Base-by-base conservation (phyloP, 2,797 vertebrate species). In the Cirrhinus mrigala region DNA sequence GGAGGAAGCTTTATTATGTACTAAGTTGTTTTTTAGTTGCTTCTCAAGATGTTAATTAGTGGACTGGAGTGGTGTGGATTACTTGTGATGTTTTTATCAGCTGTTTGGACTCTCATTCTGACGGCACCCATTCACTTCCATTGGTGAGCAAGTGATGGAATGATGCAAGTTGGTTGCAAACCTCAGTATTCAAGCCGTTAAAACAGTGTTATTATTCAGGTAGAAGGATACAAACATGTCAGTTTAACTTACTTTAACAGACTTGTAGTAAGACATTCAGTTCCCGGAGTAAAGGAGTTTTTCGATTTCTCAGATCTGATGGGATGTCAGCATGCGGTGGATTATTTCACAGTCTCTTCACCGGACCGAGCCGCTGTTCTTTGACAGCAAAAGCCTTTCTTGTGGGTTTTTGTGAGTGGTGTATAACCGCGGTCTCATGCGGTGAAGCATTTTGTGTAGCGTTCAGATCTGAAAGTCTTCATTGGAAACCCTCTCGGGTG, bases 401-500 rank as follows among this genome's bases (percentile, higher is more conserved):
- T 71, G 77, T 73, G 29, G 54, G 71, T 64, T 20, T 48, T 11
- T 85, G 76, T 56, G 71, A 70, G 70, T 52, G 1, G 12, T 48
- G 52, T 70, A 10, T 50, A 6, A 60, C n/a, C 11, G 12, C n/a
- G n/a, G 58, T 29, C 60, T 64, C 60, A 64, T 29, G 24, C 60
- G 60, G 60, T 29, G 60, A 64, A 64, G 60, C 24, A 16, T 29
- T 64, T 29, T 29, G 24, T 62, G 60, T 6, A 71, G 66, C 10
- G 50, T 16, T 79, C 10, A 20, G 73, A 77, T 84, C 74, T n/a
- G 24, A 48, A 76, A 27, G 37, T 52, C 46, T 71, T 79, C 66
- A 62, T 79, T 64, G 81, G 44, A 71, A 56, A 78, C 54, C 33
- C 48, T 85, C 54, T 85, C 54, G n/a, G n/a, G 79, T 16, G 66